Base-by-base conservation (phyloP, 1,140 invertebrate genomes). In the Globodera rostochiensis region DNA sequence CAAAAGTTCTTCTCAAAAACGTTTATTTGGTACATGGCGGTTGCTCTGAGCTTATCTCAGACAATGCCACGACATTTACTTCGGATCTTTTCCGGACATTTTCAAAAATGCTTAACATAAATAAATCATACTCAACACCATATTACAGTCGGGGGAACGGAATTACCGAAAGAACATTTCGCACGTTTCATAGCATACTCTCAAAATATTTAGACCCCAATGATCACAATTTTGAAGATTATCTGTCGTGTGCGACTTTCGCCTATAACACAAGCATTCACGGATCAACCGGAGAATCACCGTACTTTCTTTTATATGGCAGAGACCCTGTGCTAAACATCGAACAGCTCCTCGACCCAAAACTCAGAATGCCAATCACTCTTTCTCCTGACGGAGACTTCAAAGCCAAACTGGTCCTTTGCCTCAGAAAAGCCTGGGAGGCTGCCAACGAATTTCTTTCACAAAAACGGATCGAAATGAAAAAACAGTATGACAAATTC, bases 241-340 rank as follows among this genome's bases (percentile, higher is more conserved):
- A 53, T 64, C 8, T 81, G 19, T 13, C 46, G 7, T 49, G 25
- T 50, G 79, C 57, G 1, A 53, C 13, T 11, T 82, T 79, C 49
- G 82, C 80, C n/a, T 82, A 82, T 49, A 82, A 82, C 46, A 83
- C 81, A 2, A n/a, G 60, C 13, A 50, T 81, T 5, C 80, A 82
- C 9, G 11, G n/a, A 6, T 69, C 81, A 3, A 82, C 81, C 4
- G 15, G 15, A 2, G 81, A 82, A 21, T 25, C 81, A 36, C 81
- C 81, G 4, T 82, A 82, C 64, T 82, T 70, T 64, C 49, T 82
- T 4, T 21, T 82, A 67, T 82, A 74, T 53, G 80, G 80, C 2
- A 19, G 81, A 53, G 79, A 82, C 45, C 80, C 81, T 1, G 74
- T 82, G 3, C 82, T 79, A 9, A n/a, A 36, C 13, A 4, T 82